phyloP scores from a whole-genome alignment of 2,888 invertebrate genomes.

The Hirtodrosophila cameraria region DNA sequence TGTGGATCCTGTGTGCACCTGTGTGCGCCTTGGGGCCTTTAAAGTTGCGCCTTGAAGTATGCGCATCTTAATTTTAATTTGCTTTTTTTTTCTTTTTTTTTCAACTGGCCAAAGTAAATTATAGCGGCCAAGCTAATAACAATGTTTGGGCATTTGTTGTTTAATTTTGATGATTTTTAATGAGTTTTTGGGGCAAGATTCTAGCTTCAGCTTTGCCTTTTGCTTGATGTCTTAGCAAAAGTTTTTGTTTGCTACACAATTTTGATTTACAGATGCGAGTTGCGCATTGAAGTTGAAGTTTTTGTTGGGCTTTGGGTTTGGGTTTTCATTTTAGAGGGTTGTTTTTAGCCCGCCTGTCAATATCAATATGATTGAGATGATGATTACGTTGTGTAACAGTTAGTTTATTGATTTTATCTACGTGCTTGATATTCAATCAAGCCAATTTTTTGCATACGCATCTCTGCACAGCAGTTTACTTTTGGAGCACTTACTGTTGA shows the following conservation, averaged over 20 bases:
- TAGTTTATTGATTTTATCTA: conserved; percentile 51
- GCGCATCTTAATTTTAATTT: conserved; percentile 48
- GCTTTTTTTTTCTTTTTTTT: too few species aligned
- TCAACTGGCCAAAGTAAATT: conserved; percentile 54
- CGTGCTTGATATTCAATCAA: conserved; percentile 30
- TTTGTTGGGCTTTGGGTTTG: neutral
- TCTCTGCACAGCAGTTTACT: conserved; percentile 4
- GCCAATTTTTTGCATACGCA: conserved; percentile 38
- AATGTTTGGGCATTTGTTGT: conserved; percentile 34
- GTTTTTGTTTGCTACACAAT: conserved; percentile 32
- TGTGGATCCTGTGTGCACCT: conserved; percentile 21
- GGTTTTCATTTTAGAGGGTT: conserved; percentile 26
- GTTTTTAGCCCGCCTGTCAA: conserved; percentile 35
- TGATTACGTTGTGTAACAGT: conserved; percentile 35
- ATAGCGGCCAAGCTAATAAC: conserved; percentile 45
- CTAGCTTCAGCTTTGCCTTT: conserved; percentile 34
- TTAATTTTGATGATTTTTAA: conserved; percentile 63
- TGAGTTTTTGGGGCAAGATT: conserved; percentile 65
- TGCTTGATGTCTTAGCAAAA: conserved; percentile 39
- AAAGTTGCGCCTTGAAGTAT: conserved; percentile 22
- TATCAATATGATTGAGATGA: conserved; percentile 25
- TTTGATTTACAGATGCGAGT: conserved; percentile 19
- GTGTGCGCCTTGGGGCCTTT: conserved; percentile 32
- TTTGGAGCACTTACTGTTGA: conserved; percentile 14
- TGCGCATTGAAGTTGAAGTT: conserved; percentile 16